phyloP scores from a whole-genome alignment of 1,140 invertebrate species.

The Drosophila nikananu region DNA sequence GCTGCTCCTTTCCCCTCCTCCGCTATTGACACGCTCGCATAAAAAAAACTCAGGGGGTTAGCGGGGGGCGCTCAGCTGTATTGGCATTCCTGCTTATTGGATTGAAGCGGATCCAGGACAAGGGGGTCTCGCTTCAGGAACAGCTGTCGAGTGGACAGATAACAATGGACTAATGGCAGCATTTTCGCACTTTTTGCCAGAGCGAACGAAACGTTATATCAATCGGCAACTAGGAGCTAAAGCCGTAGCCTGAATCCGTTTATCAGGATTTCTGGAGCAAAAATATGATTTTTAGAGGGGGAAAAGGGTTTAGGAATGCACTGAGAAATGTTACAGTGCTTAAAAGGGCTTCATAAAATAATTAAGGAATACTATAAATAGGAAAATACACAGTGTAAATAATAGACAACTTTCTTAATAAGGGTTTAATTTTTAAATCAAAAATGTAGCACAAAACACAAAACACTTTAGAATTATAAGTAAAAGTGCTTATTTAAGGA shows the following conservation, averaged over 20 bases:
- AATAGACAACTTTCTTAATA: too few species aligned
- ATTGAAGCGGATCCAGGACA: slow-evolving; percentile 19
- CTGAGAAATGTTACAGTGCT: background rate
- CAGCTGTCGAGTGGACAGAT: slow-evolving; percentile 12
- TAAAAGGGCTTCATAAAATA: background rate
- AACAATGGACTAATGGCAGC: slow-evolving; percentile 38
- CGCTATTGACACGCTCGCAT: slow-evolving; percentile 35
- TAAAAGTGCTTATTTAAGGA: background rate
- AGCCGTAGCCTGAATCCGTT: background rate
- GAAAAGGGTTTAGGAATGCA: background rate
- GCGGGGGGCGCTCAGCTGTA: slow-evolving; percentile 34
- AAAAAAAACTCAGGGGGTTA: slow-evolving; percentile 3
- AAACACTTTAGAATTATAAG: background rate
- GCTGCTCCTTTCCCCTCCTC: background rate
- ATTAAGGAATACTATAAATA: background rate
- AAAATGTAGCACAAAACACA: background rate
- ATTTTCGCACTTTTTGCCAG: slow-evolving; percentile 21
- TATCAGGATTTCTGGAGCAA: background rate
- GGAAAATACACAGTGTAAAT: background rate
- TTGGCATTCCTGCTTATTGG: slow-evolving; percentile 55
- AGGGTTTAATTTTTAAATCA: background rate
- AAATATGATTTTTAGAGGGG: background rate
- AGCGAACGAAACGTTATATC: slow-evolving; percentile 16
- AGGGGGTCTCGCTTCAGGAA: slow-evolving; percentile 24
- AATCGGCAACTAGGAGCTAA: slow-evolving; percentile 18